phyloP scores from a whole-genome alignment of 1,140 invertebrate genomes.

The Lepidurus arcticus region DNA sequence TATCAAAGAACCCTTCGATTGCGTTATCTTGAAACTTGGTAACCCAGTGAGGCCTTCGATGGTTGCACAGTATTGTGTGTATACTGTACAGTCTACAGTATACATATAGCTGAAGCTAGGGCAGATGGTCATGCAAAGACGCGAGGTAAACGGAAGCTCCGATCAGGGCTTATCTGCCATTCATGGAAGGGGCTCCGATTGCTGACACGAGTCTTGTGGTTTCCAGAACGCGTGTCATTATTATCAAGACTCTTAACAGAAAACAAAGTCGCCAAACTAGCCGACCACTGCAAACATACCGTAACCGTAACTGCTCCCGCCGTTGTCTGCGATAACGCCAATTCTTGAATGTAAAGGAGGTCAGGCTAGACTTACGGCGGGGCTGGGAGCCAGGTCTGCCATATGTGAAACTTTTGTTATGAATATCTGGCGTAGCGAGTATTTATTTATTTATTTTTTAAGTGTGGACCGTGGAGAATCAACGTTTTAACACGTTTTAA shows the following conservation, averaged over 20 bases:
- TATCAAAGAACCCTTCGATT: slow-evolving; percentile 1
- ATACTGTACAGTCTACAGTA: not conserved
- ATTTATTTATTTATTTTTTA: not conserved
- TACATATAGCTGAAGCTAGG: not conserved
- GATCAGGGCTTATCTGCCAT: slow-evolving; percentile 5
- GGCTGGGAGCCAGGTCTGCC: no score
- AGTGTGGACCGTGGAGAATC: not conserved
- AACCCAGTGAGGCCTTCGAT: not conserved
- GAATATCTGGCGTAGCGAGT: no score
- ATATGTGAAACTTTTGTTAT: no score
- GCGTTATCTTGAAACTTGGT: not conserved
- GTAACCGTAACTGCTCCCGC: not conserved
- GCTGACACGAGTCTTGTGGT: slow-evolving; percentile 13
- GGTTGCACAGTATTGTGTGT: not conserved
- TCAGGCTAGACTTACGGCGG: not conserved
- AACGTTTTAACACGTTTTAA: not conserved
- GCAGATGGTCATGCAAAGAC: not conserved
- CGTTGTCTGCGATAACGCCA: not conserved
- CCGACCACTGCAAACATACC: not conserved
- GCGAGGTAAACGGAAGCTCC: not conserved
- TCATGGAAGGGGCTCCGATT: not conserved
- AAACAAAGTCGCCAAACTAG: not conserved
- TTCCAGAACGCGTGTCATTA: not conserved
- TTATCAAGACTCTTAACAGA: slow-evolving; percentile 5
- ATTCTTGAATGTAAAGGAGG: not conserved